Evolutionary conservation across 2,113 vertebrate genomes (phyloP).

Genomic region (Alethe castanea): DNA sequence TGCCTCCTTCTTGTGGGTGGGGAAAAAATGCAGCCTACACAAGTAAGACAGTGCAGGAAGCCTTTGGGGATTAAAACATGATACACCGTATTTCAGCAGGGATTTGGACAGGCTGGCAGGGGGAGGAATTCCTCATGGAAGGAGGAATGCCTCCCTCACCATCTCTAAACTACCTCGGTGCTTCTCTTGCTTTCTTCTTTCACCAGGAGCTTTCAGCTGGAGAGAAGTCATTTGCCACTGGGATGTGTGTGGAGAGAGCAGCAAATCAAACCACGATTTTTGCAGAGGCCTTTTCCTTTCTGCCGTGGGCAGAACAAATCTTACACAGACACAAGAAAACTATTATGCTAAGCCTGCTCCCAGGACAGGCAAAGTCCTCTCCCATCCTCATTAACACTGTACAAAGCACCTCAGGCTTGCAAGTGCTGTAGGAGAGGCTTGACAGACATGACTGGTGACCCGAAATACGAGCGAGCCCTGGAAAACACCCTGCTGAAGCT

Average conservation of each 20-base stretch:
- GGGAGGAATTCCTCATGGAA: neutral
- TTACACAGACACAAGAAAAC: neutral
- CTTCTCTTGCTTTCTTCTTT: neutral
- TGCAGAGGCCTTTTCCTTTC: neutral
- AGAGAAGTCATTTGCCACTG: neutral
- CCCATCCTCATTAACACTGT: conserved; percentile 8
- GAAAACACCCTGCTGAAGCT: neutral
- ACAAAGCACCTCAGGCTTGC: conserved; percentile 25
- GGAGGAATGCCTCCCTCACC: neutral
- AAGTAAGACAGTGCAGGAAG: neutral
- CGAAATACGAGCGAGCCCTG: neutral
- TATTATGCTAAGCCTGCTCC: neutral
- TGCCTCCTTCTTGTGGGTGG: neutral
- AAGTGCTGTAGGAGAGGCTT: neutral
- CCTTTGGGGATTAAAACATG: neutral
- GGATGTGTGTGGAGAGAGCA: neutral
- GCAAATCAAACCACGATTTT: neutral
- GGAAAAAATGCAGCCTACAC: neutral
- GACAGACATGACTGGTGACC: conserved; percentile 4
- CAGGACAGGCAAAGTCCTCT: conserved; percentile 25
- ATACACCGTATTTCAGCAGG: neutral
- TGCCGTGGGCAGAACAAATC: neutral
- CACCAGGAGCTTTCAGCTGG: neutral
- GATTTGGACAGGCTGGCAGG: neutral
- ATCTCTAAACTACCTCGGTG: neutral